A percentile compares a stretch with the other conserved stretches of the same genome.
Evolutionary conservation across 2,113 vertebrate species (phyloP).

Genomic region (Scortum barcoo): DNA sequence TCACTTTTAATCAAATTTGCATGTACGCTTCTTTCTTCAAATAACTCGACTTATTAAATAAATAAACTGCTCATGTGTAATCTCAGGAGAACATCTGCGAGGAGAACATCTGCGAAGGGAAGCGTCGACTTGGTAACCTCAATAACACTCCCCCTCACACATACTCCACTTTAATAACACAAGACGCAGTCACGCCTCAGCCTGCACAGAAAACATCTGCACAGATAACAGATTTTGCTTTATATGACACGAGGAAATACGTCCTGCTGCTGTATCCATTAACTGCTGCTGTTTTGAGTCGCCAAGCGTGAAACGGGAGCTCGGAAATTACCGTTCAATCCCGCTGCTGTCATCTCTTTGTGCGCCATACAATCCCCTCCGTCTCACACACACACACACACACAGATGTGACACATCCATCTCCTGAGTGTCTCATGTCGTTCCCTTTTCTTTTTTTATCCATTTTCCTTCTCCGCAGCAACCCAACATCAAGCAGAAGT

Average conservation of each 20-base stretch:
- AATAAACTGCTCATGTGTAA: constrained; percentile 16
- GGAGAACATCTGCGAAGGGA: neutral
- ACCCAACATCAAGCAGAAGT: constrained; percentile 83
- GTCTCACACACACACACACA: neutral
- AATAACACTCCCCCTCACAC: neutral
- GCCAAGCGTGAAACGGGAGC: constrained; percentile 32
- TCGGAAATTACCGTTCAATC: neutral
- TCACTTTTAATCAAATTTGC: neutral
- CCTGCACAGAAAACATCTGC: neutral
- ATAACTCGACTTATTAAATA: neutral
- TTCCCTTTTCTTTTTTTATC: neutral
- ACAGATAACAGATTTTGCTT: neutral
- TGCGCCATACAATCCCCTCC: neutral
- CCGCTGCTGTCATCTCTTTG: constrained; percentile 14
- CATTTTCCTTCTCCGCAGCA: constrained; percentile 57
- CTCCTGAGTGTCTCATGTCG: constrained; percentile 1
- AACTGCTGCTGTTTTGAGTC: constrained; percentile 48
- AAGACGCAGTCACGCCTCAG: neutral
- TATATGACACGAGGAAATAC: constrained; percentile 3
- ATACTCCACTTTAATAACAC: constrained; percentile 18
- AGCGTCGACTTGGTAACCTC: neutral
- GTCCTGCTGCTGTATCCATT: constrained; percentile 30
- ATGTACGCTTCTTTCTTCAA: neutral
- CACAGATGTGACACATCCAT: constrained; percentile 8
- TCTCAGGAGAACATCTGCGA: neutral